Evolutionary conservation across 2,113 vertebrate genomes (phyloP), one percentile per base, ranked within the genome.

Genomic region (Merops nubicus): DNA sequence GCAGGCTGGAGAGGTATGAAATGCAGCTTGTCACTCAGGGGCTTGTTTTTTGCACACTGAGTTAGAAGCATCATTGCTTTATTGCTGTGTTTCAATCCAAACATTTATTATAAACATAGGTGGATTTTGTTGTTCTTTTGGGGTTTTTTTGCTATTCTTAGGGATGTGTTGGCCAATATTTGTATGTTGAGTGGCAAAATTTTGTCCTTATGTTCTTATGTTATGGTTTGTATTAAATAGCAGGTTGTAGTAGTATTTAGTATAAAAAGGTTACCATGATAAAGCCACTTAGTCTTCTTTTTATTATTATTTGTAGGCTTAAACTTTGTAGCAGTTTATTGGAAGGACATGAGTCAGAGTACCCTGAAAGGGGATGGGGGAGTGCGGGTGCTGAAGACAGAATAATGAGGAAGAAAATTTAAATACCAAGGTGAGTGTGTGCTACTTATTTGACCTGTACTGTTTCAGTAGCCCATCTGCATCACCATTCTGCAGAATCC

Each of bases 1-100:
- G 40, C 65, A 95, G 50, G 38, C 77, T 96, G 19, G 96, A 96
- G 53, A 97, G 95, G 97, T 97, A 96, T 43, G 31, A 95, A 83
- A 72, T 36, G 2, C 31, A 81, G 22, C 47, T 50, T 3, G 6
- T 40, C 13, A 8, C 0, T 9, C 10, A 2, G 68, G 33, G 5
- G 12, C 15, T 25, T 25, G 48, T 38, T 77, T 70, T 68, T 26
- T 42, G 8, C 1, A 0, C 68, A 18, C 36, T 42, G 42, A 33
- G 17, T 77, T 86, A 60, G 26, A 72, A 68, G 18, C 21, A 15
- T 59, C 17, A 11, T 26, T 68, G 33, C 45, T 69, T 47, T 48
- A 28, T 54, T 94, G 14, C 18, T 89, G 23, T 72, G 31, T 79
- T 85, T 89, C 15, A 80, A 40, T 56, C 8, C 15, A 88, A 31